Conservation (phyloP, 64 coral and sea anemone species). For the Pocillopora verrucosa region DNA sequence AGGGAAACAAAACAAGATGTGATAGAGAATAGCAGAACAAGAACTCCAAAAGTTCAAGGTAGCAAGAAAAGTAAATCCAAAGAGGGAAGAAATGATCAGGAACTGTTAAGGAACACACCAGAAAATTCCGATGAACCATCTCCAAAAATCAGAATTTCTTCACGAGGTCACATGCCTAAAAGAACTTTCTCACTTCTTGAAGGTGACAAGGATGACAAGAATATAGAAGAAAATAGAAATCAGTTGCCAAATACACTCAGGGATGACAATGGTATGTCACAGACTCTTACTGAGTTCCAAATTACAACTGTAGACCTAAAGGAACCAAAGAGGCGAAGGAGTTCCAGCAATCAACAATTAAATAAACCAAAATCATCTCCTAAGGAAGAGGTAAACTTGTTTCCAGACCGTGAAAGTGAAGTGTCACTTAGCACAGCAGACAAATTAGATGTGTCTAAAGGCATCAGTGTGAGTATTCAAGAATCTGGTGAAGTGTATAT, state of each 20-base stretch:
- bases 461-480: neutral
- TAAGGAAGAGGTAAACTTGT: neutral
- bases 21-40: neutral
- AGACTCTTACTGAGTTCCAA: neutral
- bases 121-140: slow-evolving; percentile 2
- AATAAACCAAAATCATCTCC: neutral
- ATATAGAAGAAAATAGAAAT: neutral
- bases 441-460: neutral
- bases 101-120: neutral
- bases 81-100: neutral
- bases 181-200: slow-evolving; percentile 63
- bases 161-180: slow-evolving; percentile 47
- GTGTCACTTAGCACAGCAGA: neutral
- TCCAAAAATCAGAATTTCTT: slow-evolving; percentile 57
- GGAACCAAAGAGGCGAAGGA: neutral
- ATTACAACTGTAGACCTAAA: neutral
- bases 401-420: neutral
- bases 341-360: neutral
- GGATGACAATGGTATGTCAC: neutral
- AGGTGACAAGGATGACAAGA: neutral
- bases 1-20: neutral
- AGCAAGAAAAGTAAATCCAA: neutral
- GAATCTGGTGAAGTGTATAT: neutral
- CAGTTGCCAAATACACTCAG: neutral
- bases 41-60: slow-evolving; percentile 10